phyloP scores from a whole-genome alignment of 2,888 invertebrate genomes.

The Campoletis raptor region DNA sequence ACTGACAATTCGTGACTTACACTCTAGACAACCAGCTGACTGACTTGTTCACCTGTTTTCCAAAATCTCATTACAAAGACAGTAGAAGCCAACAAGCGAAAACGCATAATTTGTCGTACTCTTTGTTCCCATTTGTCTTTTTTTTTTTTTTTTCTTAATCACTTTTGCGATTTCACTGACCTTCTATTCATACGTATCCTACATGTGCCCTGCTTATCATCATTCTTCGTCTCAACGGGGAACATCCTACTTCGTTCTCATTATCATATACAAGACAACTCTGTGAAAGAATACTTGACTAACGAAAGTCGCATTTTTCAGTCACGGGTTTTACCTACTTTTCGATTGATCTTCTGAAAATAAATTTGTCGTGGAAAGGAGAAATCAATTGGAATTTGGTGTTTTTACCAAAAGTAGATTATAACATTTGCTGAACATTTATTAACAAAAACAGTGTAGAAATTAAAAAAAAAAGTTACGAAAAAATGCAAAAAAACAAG shows the following conservation, averaged over 20 bases:
- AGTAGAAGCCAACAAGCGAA: slow-evolving; percentile 14
- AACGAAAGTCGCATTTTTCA: slow-evolving; percentile 43
- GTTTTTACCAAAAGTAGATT: background rate
- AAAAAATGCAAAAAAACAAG: no score
- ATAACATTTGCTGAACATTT: no score
- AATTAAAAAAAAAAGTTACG: background rate
- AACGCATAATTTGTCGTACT: slow-evolving; percentile 24
- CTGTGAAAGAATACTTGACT: slow-evolving; percentile 35
- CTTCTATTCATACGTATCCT: slow-evolving; percentile 43
- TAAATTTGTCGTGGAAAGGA: background rate
- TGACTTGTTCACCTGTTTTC: slow-evolving; percentile 41
- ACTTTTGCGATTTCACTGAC: slow-evolving; percentile 56
- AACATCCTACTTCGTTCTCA: slow-evolving; percentile 50
- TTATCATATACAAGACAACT: slow-evolving; percentile 45
- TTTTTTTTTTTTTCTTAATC: slow-evolving; percentile 27
- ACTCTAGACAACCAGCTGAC: slow-evolving; percentile 10
- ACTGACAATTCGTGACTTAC: slow-evolving; percentile 34
- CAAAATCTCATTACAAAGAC: slow-evolving; percentile 25
- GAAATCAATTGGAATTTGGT: background rate
- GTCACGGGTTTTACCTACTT: slow-evolving; percentile 35
- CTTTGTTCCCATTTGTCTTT: slow-evolving; percentile 34
- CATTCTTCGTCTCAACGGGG: slow-evolving; percentile 10
- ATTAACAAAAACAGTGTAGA: no score
- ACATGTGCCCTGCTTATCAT: background rate
- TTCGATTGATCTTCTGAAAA: slow-evolving; percentile 16